phyloP scores from a whole-genome alignment of 2,888 invertebrate genomes.

The Syritta pipiens region DNA sequence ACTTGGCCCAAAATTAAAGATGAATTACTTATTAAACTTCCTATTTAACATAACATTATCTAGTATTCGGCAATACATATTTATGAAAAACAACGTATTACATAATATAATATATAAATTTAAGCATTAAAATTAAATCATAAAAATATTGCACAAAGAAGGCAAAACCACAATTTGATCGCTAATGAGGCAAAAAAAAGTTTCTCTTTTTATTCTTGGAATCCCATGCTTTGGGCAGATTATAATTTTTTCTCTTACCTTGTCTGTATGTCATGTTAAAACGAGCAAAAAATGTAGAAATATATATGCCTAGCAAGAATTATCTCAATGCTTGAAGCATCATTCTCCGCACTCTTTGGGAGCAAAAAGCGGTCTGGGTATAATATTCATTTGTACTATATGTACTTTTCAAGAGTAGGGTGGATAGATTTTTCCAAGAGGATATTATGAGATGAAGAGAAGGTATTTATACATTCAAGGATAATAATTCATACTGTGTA shows the following conservation, averaged over 20 bases:
- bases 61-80: no score
- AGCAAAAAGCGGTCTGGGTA: constrained; percentile 30
- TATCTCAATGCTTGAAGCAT: constrained; percentile 38
- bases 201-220: constrained; percentile 5
- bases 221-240: constrained; percentile 39
- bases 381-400: constrained; percentile 24
- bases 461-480: constrained; percentile 37
- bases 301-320: constrained; percentile 31
- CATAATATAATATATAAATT: no score
- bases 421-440: constrained; percentile 12
- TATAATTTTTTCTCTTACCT: constrained; percentile 30
- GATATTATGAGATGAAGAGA: constrained; percentile 39
- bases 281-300: not conserved
- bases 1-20: no score
- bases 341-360: constrained; percentile 7
- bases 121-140: no score
- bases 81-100: no score
- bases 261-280: constrained; percentile 22
- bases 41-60: no score
- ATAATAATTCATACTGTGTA: constrained; percentile 17
- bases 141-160: no score
- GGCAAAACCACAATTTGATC: constrained; percentile 42
- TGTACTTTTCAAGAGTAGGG: constrained; percentile 16
- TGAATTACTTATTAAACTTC: no score
- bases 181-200: constrained; percentile 42